phyloP scores from a whole-genome alignment of 2,888 invertebrate species.

The Meloe dianella region DNA sequence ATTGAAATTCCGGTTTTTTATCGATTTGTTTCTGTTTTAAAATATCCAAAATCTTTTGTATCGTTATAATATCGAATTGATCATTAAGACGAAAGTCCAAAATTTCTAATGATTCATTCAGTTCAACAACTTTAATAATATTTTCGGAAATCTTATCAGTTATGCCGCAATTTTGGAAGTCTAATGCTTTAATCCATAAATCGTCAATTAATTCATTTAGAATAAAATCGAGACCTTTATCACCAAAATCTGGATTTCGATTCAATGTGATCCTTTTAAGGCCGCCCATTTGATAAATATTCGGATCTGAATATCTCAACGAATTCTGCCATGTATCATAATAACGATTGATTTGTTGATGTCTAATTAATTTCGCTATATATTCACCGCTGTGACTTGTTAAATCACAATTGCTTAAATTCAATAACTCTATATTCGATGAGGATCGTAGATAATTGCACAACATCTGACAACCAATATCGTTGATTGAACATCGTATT shows the following conservation, averaged over 20 bases:
- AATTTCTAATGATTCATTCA: conserved; percentile 70
- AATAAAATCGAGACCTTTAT: conserved; percentile 67
- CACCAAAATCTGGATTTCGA: conserved; percentile 71
- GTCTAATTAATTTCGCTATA: conserved; percentile 71
- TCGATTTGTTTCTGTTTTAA: conserved; percentile 51
- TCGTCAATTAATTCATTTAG: conserved; percentile 76
- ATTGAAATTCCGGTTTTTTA: conserved; percentile 51
- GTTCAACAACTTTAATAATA: conserved; percentile 66
- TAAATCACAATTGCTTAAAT: conserved; percentile 73
- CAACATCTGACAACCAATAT: too few relatives aligned
- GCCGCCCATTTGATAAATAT: conserved; percentile 61
- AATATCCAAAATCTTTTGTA: conserved; percentile 51
- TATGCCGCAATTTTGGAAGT: conserved; percentile 77
- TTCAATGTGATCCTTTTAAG: conserved; percentile 73
- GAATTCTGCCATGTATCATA: conserved; percentile 68
- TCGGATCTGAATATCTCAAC: too few relatives aligned
- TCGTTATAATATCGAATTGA: conserved; percentile 44
- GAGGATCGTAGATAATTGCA: too few relatives aligned
- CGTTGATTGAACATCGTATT: conserved; percentile 61
- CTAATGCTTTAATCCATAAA: conserved; percentile 81
- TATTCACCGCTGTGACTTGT: conserved; percentile 68
- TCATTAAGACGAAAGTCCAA: conserved; percentile 73
- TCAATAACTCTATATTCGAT: conserved; percentile 62
- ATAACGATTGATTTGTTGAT: conserved; percentile 66
- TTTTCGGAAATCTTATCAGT: conserved; percentile 67